These are phyloP conservation scores for Hippocampus comes DNA, from an alignment of 2,113 vertebrate species.

Conservation along the genomic window DNA sequence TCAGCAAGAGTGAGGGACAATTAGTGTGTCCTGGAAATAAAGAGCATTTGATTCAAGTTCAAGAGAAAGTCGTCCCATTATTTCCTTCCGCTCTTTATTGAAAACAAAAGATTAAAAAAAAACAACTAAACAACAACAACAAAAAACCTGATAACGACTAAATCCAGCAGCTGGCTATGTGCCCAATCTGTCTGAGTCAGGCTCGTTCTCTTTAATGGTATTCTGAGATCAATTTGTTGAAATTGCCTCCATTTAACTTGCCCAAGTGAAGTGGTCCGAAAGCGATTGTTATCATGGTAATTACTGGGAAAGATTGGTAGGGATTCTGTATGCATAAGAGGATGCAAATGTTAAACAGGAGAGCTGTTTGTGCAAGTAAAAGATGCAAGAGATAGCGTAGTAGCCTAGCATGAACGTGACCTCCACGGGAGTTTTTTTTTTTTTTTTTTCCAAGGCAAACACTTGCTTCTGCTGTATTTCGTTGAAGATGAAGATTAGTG, in stretches of 20 bases:
- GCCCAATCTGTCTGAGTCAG: conserved; percentile 44
- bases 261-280: conserved; percentile 48
- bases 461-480: conserved; percentile 8
- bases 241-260: conserved; percentile 74
- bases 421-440: conserved; percentile 33
- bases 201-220: conserved; percentile 68
- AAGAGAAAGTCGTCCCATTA: conserved; percentile 31
- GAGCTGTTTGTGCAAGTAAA: conserved; percentile 42
- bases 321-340: conserved; percentile 72
- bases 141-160: conserved; percentile 1
- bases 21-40: conserved; percentile 26
- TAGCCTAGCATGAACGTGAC: conserved; percentile 47
- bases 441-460: conserved; percentile 17
- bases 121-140: too few relatives aligned
- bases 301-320: conserved; percentile 69
- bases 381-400: conserved; percentile 56
- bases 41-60: conserved; percentile 26
- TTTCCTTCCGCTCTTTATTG: conserved; percentile 20
- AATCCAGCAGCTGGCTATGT: conserved; percentile 33
- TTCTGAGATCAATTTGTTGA: conserved; percentile 75
- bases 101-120: background rate
- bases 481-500: background rate
- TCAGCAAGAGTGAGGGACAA: conserved; percentile 1
- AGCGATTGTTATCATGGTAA: conserved; percentile 72
- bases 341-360: conserved; percentile 55